Base-by-base conservation (phyloP, 2,888 invertebrate genomes). In the Trachelus iudaicus region DNA sequence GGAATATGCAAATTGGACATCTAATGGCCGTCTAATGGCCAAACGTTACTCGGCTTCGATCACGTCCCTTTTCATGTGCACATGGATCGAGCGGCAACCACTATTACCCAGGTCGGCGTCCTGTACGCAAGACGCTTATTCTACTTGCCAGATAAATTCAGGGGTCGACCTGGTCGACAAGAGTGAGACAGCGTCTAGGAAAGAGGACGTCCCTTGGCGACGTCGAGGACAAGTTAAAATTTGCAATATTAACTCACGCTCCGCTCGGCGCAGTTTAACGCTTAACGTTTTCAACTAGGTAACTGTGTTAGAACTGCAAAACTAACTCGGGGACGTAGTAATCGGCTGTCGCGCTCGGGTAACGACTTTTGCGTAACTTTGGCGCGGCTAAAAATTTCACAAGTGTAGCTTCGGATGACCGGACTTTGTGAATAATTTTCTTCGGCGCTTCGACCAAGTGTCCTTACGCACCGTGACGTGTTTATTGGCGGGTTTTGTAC, bases 231-330 rank as follows among this genome's bases (percentile, higher is more conserved):
- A 40, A 15, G 78, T 79, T 76, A 76, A 74, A 77, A 75, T 75
- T 80, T 71, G 68, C 76, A 75, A 71, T 33, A 69, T 75, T 73
- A 69, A 76, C 76, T 77, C 78, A 79, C 80, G 79, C 79, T 79
- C 80, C 80, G 79, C 79, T 71, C 77, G 80, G 78, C 80, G 77
- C 80, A 77, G 77, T 81, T 80, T 79, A 79, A 37, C 73, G 76
- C 76, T 73, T 78, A 80, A 79, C 76, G 40, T 78, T 75, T 69
- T 34, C 34, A 68, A 71, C 77, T 35, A 69, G 69, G 40, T 87
- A 87, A 87, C 85, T 83, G 82, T 82, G 86, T 87, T 87, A 87
- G 86, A 84, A 86, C 85, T 85, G 84, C 82, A 83, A 83, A 86
- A 85, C 87, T 82, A 87, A 85, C 87, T 87, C 85, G 80, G 85